A percentile compares a stretch with the other conserved stretches of the same genome.
Conservation (phyloP, 2,888 invertebrate species). For the Ceramica pisi region DNA sequence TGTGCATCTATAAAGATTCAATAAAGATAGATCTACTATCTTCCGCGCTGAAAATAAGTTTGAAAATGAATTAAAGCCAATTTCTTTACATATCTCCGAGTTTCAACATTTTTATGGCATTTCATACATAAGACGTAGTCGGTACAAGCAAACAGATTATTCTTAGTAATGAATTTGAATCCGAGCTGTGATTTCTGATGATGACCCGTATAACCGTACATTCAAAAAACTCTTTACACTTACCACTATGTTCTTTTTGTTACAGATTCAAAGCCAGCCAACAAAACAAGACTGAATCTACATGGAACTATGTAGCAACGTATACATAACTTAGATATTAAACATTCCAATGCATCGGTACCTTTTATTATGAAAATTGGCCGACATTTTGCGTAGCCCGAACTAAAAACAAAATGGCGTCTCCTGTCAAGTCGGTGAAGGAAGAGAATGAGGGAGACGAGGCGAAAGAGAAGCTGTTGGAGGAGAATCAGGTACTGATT, state of each 20-base stretch:
- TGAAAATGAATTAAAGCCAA: too few species aligned
- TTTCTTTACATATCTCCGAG: too few species aligned
- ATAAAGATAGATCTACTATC: too few species aligned
- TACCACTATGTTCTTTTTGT: conserved; percentile 44
- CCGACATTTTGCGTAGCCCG: conserved; percentile 71
- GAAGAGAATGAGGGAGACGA: conserved; percentile 79
- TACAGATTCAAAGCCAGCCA: conserved; percentile 66
- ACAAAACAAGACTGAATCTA: conserved; percentile 65
- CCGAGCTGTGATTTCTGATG: too few species aligned
- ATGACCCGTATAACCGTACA: too few species aligned
- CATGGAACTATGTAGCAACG: conserved; percentile 65
- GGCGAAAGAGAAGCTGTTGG: conserved; percentile 82
- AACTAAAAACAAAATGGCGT: conserved; percentile 77
- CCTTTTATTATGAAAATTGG: conserved; percentile 56
- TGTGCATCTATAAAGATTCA: too few species aligned
- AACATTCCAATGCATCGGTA: conserved; percentile 61
- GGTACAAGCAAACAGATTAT: too few species aligned
- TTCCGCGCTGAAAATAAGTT: too few species aligned
- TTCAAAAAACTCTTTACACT: not conserved
- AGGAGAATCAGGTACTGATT: conserved; percentile 73
- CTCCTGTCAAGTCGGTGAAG: conserved; percentile 72
- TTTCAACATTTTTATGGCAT: too few species aligned
- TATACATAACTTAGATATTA: conserved; percentile 58
- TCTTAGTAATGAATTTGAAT: too few species aligned
- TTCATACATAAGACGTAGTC: too few species aligned